Conservation (phyloP, 2,113 vertebrate genomes). For the Rhabdornis inornatus region DNA sequence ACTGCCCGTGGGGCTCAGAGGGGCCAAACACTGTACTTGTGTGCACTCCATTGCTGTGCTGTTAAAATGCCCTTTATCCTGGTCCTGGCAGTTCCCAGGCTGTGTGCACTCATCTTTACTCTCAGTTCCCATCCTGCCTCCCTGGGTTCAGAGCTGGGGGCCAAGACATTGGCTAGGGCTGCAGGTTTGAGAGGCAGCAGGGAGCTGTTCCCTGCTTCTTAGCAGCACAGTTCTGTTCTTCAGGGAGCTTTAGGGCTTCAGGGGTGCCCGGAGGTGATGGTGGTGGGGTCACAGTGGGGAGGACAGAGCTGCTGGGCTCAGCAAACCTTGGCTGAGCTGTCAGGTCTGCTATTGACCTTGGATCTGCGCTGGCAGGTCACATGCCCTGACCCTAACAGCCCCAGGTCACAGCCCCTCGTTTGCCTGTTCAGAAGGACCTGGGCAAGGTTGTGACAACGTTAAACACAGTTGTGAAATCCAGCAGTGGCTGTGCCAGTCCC, state of each 20-base stretch:
- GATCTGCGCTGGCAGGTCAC: accelerated
- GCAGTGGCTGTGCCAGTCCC: background rate
- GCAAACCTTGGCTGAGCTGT: background rate
- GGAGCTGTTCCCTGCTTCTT: background rate
- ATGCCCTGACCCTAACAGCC: background rate
- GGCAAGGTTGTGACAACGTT: background rate
- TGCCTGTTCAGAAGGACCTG: background rate
- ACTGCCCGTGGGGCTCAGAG: background rate
- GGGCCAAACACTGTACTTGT: background rate
- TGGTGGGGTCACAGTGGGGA: accelerated
- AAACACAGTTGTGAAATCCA: background rate
- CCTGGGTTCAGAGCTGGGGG: background rate
- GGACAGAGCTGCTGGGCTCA: background rate
- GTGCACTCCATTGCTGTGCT: background rate
- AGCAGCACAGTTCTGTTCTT: background rate
- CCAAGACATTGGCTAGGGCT: background rate
- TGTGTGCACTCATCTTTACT: background rate
- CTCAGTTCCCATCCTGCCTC: background rate
- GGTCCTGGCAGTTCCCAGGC: background rate
- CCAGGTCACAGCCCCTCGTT: accelerated
- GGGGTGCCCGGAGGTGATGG: background rate
- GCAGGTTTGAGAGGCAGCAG: accelerated
- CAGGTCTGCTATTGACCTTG: background rate
- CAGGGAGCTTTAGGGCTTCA: background rate
- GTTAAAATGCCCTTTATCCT: background rate